These are phyloP conservation scores for Cotesia glomerata DNA, from an alignment of 1,140 invertebrate species.

Conservation along the genomic window DNA sequence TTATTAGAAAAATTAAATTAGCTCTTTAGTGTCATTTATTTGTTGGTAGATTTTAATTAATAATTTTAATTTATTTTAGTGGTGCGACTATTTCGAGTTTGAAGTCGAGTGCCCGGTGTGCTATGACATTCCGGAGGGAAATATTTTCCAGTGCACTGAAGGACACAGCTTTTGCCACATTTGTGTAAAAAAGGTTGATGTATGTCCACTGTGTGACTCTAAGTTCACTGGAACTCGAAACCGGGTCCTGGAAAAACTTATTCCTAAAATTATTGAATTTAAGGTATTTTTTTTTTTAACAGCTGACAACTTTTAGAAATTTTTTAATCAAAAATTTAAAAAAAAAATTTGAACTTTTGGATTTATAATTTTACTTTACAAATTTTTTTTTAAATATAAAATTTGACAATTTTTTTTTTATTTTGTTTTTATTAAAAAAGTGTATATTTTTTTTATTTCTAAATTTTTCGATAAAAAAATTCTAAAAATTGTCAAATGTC, in stretches of 20 bases:
- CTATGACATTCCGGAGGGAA: slow-evolving; percentile 58
- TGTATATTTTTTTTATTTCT: no score
- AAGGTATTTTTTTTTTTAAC: slow-evolving; percentile 11
- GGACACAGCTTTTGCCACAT: slow-evolving; percentile 61
- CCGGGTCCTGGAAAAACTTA: slow-evolving; percentile 61
- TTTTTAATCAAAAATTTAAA: not conserved
- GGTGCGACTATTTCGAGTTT: slow-evolving; percentile 30
- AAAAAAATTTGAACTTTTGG: no score
- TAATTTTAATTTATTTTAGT: slow-evolving; percentile 18
- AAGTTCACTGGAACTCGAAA: slow-evolving; percentile 59
- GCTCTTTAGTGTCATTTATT: no score
- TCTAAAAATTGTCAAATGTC: no score
- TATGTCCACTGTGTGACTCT: slow-evolving; percentile 60
- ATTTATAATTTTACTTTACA: no score
- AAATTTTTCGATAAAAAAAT: no score
- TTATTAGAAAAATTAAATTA: no score
- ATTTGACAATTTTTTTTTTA: no score
- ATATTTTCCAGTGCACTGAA: slow-evolving; percentile 62
- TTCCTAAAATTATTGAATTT: slow-evolving; percentile 50
- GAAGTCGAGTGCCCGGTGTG: slow-evolving; percentile 64
- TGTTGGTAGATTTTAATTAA: no score
- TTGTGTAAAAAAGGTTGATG: slow-evolving; percentile 57
- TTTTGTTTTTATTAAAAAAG: no score
- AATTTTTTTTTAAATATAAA: no score
- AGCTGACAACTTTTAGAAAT: not conserved